These are phyloP conservation scores for Eristalinus sepulchralis DNA, from an alignment of 2,888 invertebrate species.

Conservation along the genomic window DNA sequence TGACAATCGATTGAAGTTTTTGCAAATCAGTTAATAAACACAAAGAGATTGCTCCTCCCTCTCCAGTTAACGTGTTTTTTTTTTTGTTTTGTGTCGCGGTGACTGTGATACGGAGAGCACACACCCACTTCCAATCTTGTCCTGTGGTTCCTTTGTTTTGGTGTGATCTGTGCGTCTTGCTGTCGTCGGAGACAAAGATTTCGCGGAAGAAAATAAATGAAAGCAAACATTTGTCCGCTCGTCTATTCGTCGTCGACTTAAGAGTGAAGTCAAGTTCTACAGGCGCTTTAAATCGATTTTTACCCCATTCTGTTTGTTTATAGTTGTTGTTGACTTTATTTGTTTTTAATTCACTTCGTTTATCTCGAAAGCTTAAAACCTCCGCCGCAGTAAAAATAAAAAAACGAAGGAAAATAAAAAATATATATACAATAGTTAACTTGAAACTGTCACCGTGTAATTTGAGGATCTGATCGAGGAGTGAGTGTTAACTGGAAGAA, in stretches of 20 bases:
- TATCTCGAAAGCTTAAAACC: constrained; percentile 18
- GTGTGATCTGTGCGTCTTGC: constrained; percentile 45
- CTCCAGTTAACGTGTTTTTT: constrained; percentile 18
- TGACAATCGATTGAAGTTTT: constrained; percentile 58
- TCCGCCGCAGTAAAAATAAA: constrained; percentile 10
- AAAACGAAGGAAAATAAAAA: not conserved
- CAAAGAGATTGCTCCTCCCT: not conserved
- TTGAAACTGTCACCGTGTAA: constrained; percentile 12
- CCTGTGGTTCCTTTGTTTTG: constrained; percentile 61
- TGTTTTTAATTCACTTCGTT: constrained; percentile 30
- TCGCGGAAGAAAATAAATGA: constrained; percentile 31
- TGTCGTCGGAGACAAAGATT: constrained; percentile 26
- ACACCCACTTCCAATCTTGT: not conserved
- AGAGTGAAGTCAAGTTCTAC: constrained; percentile 25
- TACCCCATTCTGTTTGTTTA: constrained; percentile 56
- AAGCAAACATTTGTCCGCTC: constrained; percentile 6
- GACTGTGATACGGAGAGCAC: constrained; percentile 30
- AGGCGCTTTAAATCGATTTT: constrained; percentile 52
- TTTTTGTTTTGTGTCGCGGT: constrained; percentile 11
- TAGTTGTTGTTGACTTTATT: constrained; percentile 34
- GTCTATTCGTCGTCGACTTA: constrained; percentile 1
- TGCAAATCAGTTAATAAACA: constrained; percentile 31
- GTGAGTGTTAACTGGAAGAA: not conserved
- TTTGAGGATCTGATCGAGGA: constrained; percentile 14
- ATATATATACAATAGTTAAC: not conserved